Evolutionary conservation across 2,113 vertebrate genomes (phyloP).

Genomic region (Hydropotes inermis): DNA sequence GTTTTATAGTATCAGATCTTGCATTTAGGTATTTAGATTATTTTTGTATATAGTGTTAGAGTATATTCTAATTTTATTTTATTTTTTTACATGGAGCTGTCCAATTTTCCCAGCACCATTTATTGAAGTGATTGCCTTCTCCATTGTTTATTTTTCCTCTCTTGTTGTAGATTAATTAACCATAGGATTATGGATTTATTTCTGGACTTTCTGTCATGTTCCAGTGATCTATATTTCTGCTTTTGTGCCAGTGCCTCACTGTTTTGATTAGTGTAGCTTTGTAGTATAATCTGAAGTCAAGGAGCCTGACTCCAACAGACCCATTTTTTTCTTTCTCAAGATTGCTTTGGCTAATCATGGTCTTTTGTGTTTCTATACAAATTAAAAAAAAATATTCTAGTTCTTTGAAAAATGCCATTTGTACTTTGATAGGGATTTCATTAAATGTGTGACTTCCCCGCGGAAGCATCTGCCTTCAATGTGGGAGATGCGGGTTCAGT

Average conservation of each 20-base stretch:
- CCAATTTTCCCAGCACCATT: not conserved
- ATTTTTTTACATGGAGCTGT: not conserved
- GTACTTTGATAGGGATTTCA: not conserved
- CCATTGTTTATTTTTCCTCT: not conserved
- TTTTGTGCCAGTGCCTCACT: not conserved
- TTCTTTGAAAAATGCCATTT: not conserved
- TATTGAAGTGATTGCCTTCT: not conserved
- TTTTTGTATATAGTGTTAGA: not conserved
- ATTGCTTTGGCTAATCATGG: not conserved
- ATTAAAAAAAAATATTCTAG: not conserved
- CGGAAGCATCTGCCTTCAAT: not conserved
- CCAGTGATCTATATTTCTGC: not conserved
- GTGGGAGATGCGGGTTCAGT: fast-evolving
- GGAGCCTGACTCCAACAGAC: not conserved
- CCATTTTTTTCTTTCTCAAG: not conserved
- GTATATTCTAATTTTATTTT: not conserved
- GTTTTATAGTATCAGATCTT: not conserved
- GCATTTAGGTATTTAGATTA: not conserved
- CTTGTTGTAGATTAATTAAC: not conserved
- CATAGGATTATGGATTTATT: not conserved
- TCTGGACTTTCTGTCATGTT: not conserved
- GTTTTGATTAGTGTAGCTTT: not conserved
- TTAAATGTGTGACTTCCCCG: not conserved
- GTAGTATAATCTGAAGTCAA: not conserved
- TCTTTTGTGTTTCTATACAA: not conserved